Base-by-base conservation (phyloP, 2,888 invertebrate genomes). In the Schrankia costaestrigalis region DNA sequence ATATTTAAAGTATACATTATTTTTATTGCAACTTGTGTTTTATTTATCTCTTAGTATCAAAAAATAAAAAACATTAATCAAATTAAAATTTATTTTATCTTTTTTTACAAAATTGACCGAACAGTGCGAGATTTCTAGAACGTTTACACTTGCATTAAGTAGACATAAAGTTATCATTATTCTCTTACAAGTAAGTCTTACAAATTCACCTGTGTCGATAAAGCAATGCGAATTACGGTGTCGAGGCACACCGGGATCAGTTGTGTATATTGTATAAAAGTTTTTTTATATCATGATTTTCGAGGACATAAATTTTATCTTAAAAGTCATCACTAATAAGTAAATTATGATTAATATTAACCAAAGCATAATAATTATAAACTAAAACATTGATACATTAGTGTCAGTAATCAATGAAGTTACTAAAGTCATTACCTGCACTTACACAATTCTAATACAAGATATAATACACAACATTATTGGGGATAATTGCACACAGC, bases 121-220 rank as follows among this genome's bases (percentile, higher is more conserved):
- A 87, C 86, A 87, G 87, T 87, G 87, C 87, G 87, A 87, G 86
- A 87, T 87, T 87, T 86, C 86, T 86, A 87, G 81, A 83, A 86
- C 80, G 87, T 87, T 86, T 86, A 86, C 85, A 86, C 82, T 87
- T 86, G 87, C 85, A 83, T 85, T 87, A 87, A 86, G 87, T 87
- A 87, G 87, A 86, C 84, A 86, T 84, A 84, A 78, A 83, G 80
- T 80, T 84, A 85, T 78, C 73, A 78, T 83, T 78, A 83, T 81
- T 77, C 74, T 73, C 86, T 87, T 86, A 86, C 78, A 84, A 75
- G 79, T 87, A 83, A 85, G 80, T 86, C 85, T 83, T 84, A 83
- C 75, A 73, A 69, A 73, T 80, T 79, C 84, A 83, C 83, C 80
- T 84, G 84, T 80, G 76, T 81, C 78, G 69, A 77, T 75, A 78